phyloP scores from a whole-genome alignment of 2,113 vertebrate species.

The Petrocephalus zakoni region DNA sequence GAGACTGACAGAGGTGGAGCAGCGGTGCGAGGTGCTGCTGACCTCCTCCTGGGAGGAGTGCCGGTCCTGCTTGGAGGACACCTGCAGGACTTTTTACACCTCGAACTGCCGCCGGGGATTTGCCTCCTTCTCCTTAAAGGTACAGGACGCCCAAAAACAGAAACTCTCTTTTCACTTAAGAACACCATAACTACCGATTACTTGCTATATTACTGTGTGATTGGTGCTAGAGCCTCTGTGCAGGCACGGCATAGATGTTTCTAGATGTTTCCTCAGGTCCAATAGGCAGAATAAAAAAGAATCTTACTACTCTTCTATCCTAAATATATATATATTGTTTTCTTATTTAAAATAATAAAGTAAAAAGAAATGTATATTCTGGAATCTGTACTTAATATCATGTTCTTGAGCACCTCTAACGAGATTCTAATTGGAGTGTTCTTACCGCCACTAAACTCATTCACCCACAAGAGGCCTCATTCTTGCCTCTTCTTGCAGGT shows the following conservation, averaged over 20 bases:
- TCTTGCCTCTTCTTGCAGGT: conserved; percentile 62
- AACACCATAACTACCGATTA: too few relatives aligned
- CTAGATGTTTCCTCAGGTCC: too few relatives aligned
- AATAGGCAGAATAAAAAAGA: too few relatives aligned
- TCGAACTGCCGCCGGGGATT: conserved; percentile 55
- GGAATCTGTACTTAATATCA: neutral
- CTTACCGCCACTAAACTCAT: conserved; percentile 68
- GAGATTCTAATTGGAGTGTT: conserved; percentile 69
- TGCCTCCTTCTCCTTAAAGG: conserved; percentile 62
- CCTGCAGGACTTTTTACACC: conserved; percentile 66
- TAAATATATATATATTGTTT: neutral
- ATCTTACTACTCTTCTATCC: too few relatives aligned
- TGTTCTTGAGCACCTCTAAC: neutral
- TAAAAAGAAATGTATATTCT: neutral
- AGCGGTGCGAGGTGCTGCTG: conserved; percentile 57
- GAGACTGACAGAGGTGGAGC: conserved; percentile 67
- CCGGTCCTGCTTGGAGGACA: conserved; percentile 68
- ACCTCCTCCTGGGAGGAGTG: conserved; percentile 65
- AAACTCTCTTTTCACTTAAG: too few relatives aligned
- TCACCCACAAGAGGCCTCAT: conserved; percentile 65
- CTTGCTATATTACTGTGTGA: too few relatives aligned
- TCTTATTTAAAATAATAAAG: neutral
- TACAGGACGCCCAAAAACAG: conserved; percentile 35
- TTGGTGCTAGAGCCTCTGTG: too few relatives aligned
- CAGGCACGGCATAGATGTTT: too few relatives aligned